Evolutionary conservation across 2,797 vertebrate genomes (phyloP), one percentile per base, ranked within the genome.

Genomic region (Pipistrellus kuhlii): DNA sequence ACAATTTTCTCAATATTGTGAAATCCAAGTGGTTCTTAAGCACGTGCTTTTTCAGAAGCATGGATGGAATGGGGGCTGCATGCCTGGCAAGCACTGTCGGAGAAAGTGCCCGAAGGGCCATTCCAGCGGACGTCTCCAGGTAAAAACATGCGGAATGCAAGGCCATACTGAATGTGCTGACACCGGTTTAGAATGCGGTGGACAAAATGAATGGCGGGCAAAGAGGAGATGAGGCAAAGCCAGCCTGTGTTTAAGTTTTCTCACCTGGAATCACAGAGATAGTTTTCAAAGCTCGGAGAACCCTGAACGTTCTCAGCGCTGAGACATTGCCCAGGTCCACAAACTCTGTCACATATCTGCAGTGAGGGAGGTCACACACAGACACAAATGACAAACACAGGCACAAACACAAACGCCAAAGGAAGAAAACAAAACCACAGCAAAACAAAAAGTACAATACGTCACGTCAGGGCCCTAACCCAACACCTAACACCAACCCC

Each of bases 231-330:
- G 94, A 97, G 90, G 75, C 91, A 93, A 46, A 83, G 97, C 98
- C 98, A 98, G 98, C 98, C 98, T 98, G 98, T 98, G 98, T 98
- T 98, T 98, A 98, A 98, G 97, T 6, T 98, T 98, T 99, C 99
- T 99, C 99, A 99, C 99, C 99, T 99, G 99, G 99, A 99, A 99
- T 99, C 98, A 99, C 99, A 99, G 99, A 99, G 99, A 99, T 99
- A 98, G 99, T 99, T 99, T 99, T 99, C 99, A 99, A 99, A 98
- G 99, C 99, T 99, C 99, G 99, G 99, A 99, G 99, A 99, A 99
- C 99, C 99, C 99, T 99, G 99, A 99, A 99, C 98, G 99, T 99
- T 99, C 99, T 99, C 99, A 99, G 99, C 98, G 99, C 99, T 98
- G 99, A 99, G 98, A 99, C 99, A 99, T 99, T 99, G 98, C 99